Evolutionary conservation across 2,888 invertebrate species (phyloP), one percentile per base, ranked within the genome.

Genomic region (Eupelmus urozonus): DNA sequence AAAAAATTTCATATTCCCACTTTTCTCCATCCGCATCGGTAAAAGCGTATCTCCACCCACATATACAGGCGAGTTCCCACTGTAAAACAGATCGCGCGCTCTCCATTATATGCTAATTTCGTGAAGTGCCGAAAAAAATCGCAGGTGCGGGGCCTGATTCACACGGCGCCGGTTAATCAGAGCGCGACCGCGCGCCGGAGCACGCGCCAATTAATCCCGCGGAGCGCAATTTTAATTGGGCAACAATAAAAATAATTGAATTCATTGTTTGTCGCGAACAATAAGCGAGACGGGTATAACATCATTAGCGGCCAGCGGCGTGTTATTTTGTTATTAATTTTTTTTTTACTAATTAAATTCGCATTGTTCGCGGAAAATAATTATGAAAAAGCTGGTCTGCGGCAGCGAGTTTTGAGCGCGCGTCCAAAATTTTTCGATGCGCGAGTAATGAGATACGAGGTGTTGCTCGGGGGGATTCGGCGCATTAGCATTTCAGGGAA

Each of bases 161-260:
- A 34, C 57, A 49, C 45, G 9, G n/a, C 29, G 29, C 13, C 45
- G 57, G 57, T 49, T 49, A 74, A 66, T 74, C 74, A 29, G 74
- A 74, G 74, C 74, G 49, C 53, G 25, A 59, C 57, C 65, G 51
- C 51, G 45, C 27, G 27, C 57, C n/a, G n/a, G 51, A 2, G 67
- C 57, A 34, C 29, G 45, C 57, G 45, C 40, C 60, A 29, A 49
- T 45, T 18, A 59, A 34, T 34, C 9, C 23, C 16, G 53, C 20
- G n/a, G n/a, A n/a, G 65, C 29, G 63, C 42, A 27, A 66, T 74
- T 49, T 59, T 66, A 66, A 74, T 74, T 74, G 57, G 57, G 23
- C 23, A 25, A 59, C 57, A 65, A 73, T 65, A 45, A 57, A 49
- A 27, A 62, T 65, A 74, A 74, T 74, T 74, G 59, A 57, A 66